Evolutionary conservation across 37 sponge, comb jelly and placozoan species (phyloP).

Genomic region (Geodia barretti): DNA sequence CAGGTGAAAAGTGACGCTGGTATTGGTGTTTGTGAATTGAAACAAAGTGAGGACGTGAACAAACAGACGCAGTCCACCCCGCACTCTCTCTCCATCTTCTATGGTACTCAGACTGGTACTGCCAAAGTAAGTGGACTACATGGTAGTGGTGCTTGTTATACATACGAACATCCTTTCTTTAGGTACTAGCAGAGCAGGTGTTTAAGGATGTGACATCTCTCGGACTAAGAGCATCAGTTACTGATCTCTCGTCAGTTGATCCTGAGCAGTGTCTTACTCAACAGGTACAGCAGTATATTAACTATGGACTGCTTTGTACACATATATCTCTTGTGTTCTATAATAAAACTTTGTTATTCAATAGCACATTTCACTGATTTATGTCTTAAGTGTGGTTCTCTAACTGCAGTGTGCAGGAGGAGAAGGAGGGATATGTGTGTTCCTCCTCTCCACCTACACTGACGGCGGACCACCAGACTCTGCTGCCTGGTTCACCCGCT

Average conservation of each 20-base stretch:
- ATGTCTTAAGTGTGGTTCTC: no score
- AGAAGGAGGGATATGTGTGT: no score
- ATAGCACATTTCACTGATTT: no score
- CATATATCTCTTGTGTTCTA: not conserved
- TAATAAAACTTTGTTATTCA: no score
- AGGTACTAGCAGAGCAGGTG: slow-evolving; percentile 67
- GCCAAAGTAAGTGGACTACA: slow-evolving; percentile 65
- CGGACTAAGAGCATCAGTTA: slow-evolving; percentile 13
- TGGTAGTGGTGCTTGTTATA: no score
- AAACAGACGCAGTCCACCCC: no score
- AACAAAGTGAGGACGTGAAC: no score
- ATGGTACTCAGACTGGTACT: slow-evolving; percentile 86
- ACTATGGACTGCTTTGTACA: not conserved
- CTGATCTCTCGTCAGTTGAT: slow-evolving; percentile 51
- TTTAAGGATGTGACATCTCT: slow-evolving; percentile 3
- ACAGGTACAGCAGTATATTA: slow-evolving; percentile 35
- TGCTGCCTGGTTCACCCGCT: slow-evolving; percentile 81
- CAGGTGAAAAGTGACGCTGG: no score
- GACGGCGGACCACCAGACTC: slow-evolving; percentile 84
- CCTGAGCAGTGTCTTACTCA: slow-evolving; percentile 75
- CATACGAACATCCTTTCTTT: not conserved
- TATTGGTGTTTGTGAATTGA: no score
- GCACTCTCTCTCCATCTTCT: slow-evolving; percentile 38
- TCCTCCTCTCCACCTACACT: slow-evolving; percentile 91
- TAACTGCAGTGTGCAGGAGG: no score